Evolutionary conservation across 2,113 vertebrate species (phyloP), one percentile per base, ranked within the genome.

Genomic region (Anguilla rostrata): DNA sequence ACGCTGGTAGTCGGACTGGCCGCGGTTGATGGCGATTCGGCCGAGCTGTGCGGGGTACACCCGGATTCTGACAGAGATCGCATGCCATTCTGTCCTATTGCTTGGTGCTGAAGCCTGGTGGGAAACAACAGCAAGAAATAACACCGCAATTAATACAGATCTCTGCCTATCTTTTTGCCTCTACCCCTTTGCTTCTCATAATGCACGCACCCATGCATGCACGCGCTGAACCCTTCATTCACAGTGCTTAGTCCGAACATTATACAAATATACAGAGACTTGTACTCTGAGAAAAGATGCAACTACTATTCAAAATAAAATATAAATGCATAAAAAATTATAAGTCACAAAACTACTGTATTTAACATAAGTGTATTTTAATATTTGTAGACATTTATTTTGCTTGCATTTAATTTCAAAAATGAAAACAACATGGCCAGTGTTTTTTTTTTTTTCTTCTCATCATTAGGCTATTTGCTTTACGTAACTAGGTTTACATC

Each of bases 1-100:
- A 99, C 98, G 94, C 98, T 99, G 96, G 98, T 99, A 87, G 98
- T 99, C 84, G 98, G 98, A 93, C 98, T 98, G 94, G 98, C 98
- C 89, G 98, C 98, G 90, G 98, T 99, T 82, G 98, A 99, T 53
- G 98, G 98, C 94, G 98, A 99, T 95, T 99, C 98, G 79, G 98
- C 98, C 93, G 98, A 98, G 95, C 98, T 98, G 95, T 98, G 98
- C 89, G 98, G 97, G 88, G 98, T 97, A 93, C 98, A 98, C 78
- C 97, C 98, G 91, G 98, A 97, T 93, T 99, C 98, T 86, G 98
- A 97, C 92, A 99, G 97, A 91, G 98, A 98, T 93, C 98, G 96
- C 97, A 99, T 98, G 92, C 98, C 97, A 95, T 96, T 97, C 91
- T 98, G 97, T 94, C 98, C 98, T 95, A 99, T 99, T 94, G 97